A percentile compares a stretch with the other conserved stretches of the same genome.
Evolutionary conservation across 37 sponge, comb jelly and placozoan species (phyloP).

Genomic region (Oscarella lobularis): DNA sequence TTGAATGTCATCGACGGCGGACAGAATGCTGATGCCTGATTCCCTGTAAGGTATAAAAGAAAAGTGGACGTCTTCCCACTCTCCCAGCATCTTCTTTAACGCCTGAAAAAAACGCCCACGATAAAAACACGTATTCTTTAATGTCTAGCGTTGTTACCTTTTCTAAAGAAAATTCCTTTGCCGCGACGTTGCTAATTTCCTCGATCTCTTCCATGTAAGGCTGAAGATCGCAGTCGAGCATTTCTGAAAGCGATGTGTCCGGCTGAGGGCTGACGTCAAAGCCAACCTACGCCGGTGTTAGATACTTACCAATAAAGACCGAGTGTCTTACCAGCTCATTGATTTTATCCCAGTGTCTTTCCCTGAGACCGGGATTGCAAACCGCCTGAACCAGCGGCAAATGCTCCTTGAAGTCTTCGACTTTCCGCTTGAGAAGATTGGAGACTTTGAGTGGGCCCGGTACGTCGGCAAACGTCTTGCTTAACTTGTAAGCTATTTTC

Average conservation of each 20-base stretch:
- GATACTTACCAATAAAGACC: too few species aligned
- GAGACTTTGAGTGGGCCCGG: not conserved
- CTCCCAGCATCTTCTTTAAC: constrained; percentile 94
- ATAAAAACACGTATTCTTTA: not conserved
- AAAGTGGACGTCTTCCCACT: constrained; percentile 92
- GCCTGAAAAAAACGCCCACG: constrained; percentile 15
- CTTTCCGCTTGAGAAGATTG: not conserved
- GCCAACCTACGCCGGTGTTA: too few species aligned
- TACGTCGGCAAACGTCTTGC: not conserved
- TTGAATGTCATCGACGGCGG: constrained; percentile 93
- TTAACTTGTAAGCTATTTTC: not conserved
- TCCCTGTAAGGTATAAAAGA: constrained; percentile 81
- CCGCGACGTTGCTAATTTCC: not conserved
- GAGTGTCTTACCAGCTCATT: constrained; percentile 1
- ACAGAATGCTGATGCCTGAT: constrained; percentile 88
- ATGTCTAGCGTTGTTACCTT: constrained; percentile 6
- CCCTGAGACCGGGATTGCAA: not conserved
- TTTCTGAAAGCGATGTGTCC: not conserved
- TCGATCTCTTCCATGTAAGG: not conserved
- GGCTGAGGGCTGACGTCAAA: not conserved
- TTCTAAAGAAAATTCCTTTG: constrained; percentile 80
- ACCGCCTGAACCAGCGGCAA: not conserved
- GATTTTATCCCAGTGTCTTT: not conserved
- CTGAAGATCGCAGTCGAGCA: not conserved
- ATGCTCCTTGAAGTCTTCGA: not conserved